Percentiles rank a stretch among this genome's conserved stretches.
Evolutionary conservation across 2,113 vertebrate species (phyloP).

Genomic region (Amblyornis subalaris): DNA sequence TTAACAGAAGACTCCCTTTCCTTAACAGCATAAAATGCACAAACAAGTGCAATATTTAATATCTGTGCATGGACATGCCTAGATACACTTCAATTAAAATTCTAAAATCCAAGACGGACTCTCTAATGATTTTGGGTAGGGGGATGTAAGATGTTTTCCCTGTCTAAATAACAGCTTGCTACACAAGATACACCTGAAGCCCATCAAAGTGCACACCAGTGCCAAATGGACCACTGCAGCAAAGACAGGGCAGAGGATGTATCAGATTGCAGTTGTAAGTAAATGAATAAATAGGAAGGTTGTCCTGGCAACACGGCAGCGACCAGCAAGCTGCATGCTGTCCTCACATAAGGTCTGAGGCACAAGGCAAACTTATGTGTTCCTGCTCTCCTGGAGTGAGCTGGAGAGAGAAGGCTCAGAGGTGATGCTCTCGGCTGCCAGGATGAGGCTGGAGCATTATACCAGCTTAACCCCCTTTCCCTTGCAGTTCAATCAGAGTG

Average conservation of each 20-base stretch:
- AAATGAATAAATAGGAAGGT: neutral
- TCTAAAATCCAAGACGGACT: neutral
- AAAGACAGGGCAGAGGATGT: neutral
- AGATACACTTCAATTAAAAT: neutral
- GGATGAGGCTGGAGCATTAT: neutral
- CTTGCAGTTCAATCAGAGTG: rapidly evolving
- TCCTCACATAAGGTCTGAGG: neutral
- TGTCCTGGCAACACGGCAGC: neutral
- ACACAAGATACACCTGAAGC: neutral
- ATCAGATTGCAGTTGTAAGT: neutral
- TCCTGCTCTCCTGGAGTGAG: neutral
- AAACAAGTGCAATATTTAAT: neutral
- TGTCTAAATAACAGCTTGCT: neutral
- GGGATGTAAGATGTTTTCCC: neutral
- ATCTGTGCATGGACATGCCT: neutral
- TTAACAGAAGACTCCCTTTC: neutral
- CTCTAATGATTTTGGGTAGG: neutral
- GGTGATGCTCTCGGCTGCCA: neutral
- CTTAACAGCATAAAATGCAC: neutral
- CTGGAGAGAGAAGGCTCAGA: neutral
- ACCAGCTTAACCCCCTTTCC: constrained; percentile 38
- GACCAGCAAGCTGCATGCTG: rapidly evolving
- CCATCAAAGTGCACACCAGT: neutral
- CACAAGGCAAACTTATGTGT: neutral
- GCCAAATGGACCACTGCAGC: neutral